Conservation (phyloP, 1,140 invertebrate genomes). For the Plodia interpunctella region DNA sequence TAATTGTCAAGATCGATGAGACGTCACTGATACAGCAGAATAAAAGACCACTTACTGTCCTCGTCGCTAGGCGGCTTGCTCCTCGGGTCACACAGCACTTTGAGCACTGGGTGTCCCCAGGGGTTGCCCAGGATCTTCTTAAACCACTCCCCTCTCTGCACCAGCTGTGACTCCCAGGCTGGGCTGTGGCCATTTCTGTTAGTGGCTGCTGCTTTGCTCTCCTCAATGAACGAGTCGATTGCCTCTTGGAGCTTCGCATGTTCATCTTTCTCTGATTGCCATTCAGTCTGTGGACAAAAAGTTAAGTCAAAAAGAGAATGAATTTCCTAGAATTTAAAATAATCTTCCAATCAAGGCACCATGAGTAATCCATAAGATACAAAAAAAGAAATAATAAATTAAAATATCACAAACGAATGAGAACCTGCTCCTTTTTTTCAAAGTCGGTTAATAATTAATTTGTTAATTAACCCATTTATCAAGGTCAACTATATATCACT, state of each 20-base stretch:
- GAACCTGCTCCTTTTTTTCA: no score
- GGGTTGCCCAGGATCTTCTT: slow-evolving; percentile 46
- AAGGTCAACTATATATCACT: no score
- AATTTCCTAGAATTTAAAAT: no score
- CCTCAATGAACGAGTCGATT: slow-evolving; percentile 44
- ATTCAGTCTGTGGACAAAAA: slow-evolving; percentile 49
- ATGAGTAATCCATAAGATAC: no score
- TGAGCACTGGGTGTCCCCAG: slow-evolving; percentile 65
- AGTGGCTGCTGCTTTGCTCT: slow-evolving; percentile 24
- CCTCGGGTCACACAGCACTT: slow-evolving; percentile 42
- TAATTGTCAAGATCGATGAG: no score
- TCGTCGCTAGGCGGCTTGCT: slow-evolving; percentile 37
- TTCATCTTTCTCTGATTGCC: slow-evolving; percentile 47
- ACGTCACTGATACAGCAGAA: no score
- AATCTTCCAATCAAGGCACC: no score
- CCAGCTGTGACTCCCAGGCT: slow-evolving; percentile 45
- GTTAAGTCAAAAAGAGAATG: neutral
- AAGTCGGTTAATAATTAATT: no score
- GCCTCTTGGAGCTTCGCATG: slow-evolving; percentile 42
- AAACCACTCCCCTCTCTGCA: slow-evolving; percentile 47
- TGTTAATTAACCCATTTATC: no score
- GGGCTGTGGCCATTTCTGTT: slow-evolving; percentile 25
- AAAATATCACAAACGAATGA: no score
- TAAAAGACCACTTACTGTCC: slow-evolving; percentile 34
- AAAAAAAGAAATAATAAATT: no score